Evolutionary conservation across 2,113 vertebrate species (phyloP).

Genomic region (Sylvia atricapilla): DNA sequence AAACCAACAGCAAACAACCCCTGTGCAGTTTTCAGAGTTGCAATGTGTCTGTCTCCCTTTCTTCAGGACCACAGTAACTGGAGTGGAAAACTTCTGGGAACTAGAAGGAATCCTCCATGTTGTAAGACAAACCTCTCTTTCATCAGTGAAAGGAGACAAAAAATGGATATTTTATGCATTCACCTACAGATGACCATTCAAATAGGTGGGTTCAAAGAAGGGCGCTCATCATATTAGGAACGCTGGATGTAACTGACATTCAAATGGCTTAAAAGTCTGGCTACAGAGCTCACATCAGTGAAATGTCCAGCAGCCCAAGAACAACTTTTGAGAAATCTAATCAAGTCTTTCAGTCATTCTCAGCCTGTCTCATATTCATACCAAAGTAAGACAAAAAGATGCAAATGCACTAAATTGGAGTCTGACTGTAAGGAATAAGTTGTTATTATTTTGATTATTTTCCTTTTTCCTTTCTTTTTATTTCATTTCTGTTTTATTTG

Average conservation of each 20-base stretch:
- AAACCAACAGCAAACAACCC: background rate
- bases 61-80: background rate
- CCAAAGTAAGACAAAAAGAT: background rate
- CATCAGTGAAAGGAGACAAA: background rate
- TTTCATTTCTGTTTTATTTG: background rate
- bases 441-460: background rate
- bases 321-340: background rate
- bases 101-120: background rate
- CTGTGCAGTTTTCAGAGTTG: background rate
- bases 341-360: background rate
- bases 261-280: background rate
- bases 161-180: background rate
- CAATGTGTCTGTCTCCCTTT: background rate
- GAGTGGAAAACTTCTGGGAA: background rate
- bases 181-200: background rate
- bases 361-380: background rate
- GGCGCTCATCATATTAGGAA: background rate
- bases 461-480: background rate
- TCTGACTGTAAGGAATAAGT: background rate
- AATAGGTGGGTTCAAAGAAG: background rate
- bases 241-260: fast-evolving
- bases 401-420: background rate
- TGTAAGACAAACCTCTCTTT: background rate
- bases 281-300: background rate
- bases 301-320: background rate